A percentile compares a stretch with the other conserved stretches of the same genome.
Evolutionary conservation across 2,888 invertebrate genomes (phyloP).

Genomic region (Hedychridium roseum): DNA sequence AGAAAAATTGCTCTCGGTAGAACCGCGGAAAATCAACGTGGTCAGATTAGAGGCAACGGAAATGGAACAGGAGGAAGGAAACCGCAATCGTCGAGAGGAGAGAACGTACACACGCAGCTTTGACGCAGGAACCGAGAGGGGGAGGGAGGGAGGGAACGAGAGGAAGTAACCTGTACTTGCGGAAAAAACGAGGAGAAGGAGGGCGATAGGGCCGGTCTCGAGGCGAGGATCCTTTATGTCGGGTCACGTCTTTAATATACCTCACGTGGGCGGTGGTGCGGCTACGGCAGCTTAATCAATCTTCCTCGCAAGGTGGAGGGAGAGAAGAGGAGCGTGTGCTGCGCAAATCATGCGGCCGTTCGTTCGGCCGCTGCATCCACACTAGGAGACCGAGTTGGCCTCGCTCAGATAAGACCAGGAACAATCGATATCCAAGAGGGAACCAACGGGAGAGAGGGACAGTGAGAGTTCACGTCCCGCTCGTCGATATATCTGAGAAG

Average conservation of each 20-base stretch:
- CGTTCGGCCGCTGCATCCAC: conserved; percentile 25
- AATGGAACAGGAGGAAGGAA: background rate
- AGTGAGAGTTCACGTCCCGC: too few species aligned
- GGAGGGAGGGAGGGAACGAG: conserved; percentile 7
- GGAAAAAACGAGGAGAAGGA: background rate
- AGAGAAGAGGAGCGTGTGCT: conserved; percentile 22
- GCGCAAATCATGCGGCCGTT: conserved; percentile 14
- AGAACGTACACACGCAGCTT: background rate
- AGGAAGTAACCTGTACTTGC: conserved; percentile 16
- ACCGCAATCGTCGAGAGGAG: background rate
- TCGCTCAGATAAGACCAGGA: conserved; percentile 31
- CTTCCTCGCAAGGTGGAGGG: conserved; percentile 29
- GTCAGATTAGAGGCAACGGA: conserved; percentile 26
- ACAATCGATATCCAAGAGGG: conserved; percentile 29
- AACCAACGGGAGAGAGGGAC: too few species aligned
- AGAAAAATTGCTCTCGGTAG: too few species aligned
- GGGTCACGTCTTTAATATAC: conserved; percentile 61
- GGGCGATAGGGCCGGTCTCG: conserved; percentile 19
- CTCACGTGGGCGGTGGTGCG: conserved; percentile 38
- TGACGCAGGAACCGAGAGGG: conserved; percentile 5
- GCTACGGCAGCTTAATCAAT: conserved; percentile 50
- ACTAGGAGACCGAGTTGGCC: conserved; percentile 25
- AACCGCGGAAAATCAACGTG: conserved; percentile 41
- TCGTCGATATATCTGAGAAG: too few species aligned
- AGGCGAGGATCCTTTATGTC: conserved; percentile 53